phyloP scores from a whole-genome alignment of 2,888 invertebrate genomes.

The Glyphotaelius pellucidus region DNA sequence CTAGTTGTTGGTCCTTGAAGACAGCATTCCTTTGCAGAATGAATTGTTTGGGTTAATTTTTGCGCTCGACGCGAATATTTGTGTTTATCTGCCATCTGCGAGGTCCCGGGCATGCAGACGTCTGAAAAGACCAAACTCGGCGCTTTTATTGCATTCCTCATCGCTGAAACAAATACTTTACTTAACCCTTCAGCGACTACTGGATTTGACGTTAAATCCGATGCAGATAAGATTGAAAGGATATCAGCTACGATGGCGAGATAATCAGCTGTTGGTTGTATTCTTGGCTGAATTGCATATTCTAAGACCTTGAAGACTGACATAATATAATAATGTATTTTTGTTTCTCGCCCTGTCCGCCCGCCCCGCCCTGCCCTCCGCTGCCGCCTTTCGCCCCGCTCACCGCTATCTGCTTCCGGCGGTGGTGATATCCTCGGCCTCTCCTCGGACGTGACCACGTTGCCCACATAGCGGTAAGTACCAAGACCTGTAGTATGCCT shows the following conservation, averaged over 20 bases:
- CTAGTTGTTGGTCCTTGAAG: neutral
- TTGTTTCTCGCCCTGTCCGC: slow-evolving; percentile 49
- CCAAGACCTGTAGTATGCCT: slow-evolving; percentile 22
- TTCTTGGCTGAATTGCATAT: neutral
- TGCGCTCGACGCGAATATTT: neutral
- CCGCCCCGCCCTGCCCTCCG: slow-evolving; percentile 43
- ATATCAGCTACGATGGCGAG: neutral
- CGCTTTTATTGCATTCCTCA: slow-evolving; percentile 6
- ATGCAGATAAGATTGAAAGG: neutral
- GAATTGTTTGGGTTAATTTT: neutral
- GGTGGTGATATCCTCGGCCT: slow-evolving; percentile 58
- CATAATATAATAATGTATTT: slow-evolving; percentile 51
- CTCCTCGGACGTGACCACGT: slow-evolving; percentile 53
- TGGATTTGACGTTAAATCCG: neutral
- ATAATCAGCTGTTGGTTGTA: neutral
- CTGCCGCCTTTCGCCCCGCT: slow-evolving; percentile 15
- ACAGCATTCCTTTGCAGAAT: neutral
- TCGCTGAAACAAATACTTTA: neutral
- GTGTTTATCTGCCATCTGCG: neutral
- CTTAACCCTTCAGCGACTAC: slow-evolving; percentile 2
- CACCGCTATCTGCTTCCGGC: slow-evolving; percentile 63
- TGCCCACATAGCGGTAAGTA: slow-evolving; percentile 64
- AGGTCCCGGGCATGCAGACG: neutral
- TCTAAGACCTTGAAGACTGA: slow-evolving; percentile 6
- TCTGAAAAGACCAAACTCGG: slow-evolving; percentile 24